A percentile compares a stretch with the other conserved stretches of the same genome.
phyloP scores from a whole-genome alignment of 2,888 invertebrate genomes.

The Pyrgus malvae region DNA sequence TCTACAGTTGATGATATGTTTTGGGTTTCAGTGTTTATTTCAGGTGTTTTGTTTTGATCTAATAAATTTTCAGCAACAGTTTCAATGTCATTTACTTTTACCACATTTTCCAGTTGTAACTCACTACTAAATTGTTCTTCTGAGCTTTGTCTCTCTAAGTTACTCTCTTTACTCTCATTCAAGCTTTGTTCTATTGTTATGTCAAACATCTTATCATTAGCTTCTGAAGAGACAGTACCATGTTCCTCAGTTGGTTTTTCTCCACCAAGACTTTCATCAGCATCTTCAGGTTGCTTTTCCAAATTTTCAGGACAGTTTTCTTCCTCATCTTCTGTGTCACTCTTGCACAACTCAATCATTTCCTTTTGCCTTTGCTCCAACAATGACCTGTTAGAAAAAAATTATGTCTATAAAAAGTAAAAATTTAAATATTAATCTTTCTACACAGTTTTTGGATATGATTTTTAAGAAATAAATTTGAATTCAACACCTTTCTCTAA shows the following conservation, averaged over 20 bases:
- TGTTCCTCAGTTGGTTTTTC: slow-evolving; percentile 6
- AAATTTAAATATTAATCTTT: too few species aligned
- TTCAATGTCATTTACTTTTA: neutral
- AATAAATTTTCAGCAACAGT: neutral
- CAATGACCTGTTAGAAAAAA: slow-evolving; percentile 74
- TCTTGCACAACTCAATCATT: slow-evolving; percentile 88
- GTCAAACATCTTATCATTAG: slow-evolving; percentile 35
- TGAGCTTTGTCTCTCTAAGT: slow-evolving; percentile 33
- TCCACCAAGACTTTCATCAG: slow-evolving; percentile 12
- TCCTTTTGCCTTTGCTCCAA: slow-evolving; percentile 88
- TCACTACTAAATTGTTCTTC: neutral
- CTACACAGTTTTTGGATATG: too few species aligned
- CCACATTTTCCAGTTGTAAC: slow-evolving; percentile 19
- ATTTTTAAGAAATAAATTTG: too few species aligned
- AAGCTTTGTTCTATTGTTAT: slow-evolving; percentile 31
- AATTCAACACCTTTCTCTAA: too few species aligned
- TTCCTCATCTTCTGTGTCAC: slow-evolving; percentile 83
- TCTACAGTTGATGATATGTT: too few species aligned
- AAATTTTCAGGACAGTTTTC: slow-evolving; percentile 20
- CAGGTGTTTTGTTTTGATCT: neutral
- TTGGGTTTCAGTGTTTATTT: neutral
- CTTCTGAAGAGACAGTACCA: slow-evolving; percentile 9
- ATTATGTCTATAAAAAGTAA: neutral
- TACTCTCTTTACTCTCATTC: slow-evolving; percentile 42
- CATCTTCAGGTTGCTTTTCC: slow-evolving; percentile 14